These are phyloP conservation scores for Tetrapedia diversipes DNA, from an alignment of 2,888 invertebrate genomes.

Conservation along the genomic window DNA sequence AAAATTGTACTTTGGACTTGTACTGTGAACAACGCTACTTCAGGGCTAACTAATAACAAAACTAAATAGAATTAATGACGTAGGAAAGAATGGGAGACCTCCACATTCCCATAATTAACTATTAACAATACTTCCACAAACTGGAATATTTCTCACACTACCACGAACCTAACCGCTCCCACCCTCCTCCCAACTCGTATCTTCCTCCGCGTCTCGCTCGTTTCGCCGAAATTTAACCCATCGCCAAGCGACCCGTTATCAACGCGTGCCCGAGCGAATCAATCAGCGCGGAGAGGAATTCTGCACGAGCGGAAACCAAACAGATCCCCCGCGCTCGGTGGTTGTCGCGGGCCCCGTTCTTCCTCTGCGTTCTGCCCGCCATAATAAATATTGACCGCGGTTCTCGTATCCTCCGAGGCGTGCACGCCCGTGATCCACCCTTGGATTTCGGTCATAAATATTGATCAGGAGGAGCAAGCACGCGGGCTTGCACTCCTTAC, in stretches of 20 bases:
- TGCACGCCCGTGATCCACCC: slow-evolving; percentile 64
- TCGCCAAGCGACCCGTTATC: neutral
- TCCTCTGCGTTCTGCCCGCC: slow-evolving; percentile 35
- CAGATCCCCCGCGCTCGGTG: slow-evolving; percentile 29
- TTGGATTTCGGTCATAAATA: slow-evolving; percentile 71
- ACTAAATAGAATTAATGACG: too few relatives aligned
- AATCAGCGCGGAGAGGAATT: slow-evolving; percentile 20
- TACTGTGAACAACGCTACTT: too few relatives aligned
- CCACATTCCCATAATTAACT: too few relatives aligned
- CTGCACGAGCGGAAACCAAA: slow-evolving; percentile 34
- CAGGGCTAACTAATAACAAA: too few relatives aligned
- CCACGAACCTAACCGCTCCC: too few relatives aligned
- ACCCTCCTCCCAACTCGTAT: too few relatives aligned
- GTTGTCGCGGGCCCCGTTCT: slow-evolving; percentile 3
- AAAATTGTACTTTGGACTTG: too few relatives aligned
- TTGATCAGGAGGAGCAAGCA: slow-evolving; percentile 65
- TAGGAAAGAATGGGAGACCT: too few relatives aligned
- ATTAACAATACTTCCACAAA: too few relatives aligned
- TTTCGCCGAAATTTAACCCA: neutral
- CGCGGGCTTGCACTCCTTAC: slow-evolving; percentile 61
- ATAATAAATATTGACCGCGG: slow-evolving; percentile 78
- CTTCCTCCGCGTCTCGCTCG: too few relatives aligned
- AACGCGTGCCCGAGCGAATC: neutral
- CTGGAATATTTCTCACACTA: too few relatives aligned
- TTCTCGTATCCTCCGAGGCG: slow-evolving; percentile 55